These are phyloP conservation scores for Vollenhovia emeryi DNA, from an alignment of 1,140 invertebrate genomes.

Conservation along the genomic window DNA sequence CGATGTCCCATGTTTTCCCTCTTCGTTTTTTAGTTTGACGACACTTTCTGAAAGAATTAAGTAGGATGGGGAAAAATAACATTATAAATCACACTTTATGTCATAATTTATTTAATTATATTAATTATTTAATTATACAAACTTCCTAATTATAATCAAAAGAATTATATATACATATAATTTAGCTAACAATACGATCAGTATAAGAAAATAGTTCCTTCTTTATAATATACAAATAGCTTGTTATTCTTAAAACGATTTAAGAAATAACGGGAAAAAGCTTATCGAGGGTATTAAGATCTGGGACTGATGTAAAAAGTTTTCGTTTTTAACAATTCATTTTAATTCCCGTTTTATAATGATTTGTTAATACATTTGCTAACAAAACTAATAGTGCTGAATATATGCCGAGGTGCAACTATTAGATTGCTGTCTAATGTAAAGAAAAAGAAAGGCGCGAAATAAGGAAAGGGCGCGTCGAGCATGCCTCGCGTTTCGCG, in stretches of 20 bases:
- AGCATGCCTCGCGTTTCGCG: not conserved
- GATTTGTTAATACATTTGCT: not conserved
- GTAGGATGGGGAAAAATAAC: not conserved
- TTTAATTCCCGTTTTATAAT: not conserved
- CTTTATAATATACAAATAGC: not conserved
- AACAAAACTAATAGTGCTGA: not conserved
- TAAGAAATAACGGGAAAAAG: not conserved
- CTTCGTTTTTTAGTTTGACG: not conserved
- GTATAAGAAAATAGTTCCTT: not conserved
- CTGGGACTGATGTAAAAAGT: not conserved
- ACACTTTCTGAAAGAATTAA: not conserved
- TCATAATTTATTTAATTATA: too few species aligned
- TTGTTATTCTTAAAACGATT: not conserved
- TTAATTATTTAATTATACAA: too few species aligned
- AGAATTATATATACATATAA: not conserved
- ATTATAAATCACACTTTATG: not conserved
- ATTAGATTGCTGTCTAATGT: not conserved
- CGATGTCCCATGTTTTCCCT: not conserved
- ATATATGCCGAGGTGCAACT: not conserved
- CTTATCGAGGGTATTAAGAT: not conserved
- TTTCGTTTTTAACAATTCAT: not conserved
- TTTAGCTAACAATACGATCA: not conserved
- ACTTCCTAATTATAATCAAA: not conserved
- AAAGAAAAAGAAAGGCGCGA: not conserved
- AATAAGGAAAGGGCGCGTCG: conserved; percentile 29